A percentile compares a stretch with the other conserved stretches of the same genome.
phyloP scores from a whole-genome alignment of 2,797 vertebrate genomes.

The Arremon aurantiirostris region DNA sequence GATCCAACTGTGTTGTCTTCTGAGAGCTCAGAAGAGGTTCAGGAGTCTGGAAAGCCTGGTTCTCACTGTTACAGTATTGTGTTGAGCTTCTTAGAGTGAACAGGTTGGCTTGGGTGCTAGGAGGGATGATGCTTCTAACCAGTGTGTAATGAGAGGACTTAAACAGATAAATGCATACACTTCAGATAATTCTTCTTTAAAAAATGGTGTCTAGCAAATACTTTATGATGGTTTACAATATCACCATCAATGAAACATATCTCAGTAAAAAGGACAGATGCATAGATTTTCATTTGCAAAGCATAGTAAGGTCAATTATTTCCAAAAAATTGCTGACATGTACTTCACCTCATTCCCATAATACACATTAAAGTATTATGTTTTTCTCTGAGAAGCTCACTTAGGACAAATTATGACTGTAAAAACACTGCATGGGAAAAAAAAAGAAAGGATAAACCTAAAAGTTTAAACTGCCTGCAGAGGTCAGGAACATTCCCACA shows the following conservation, averaged over 20 bases:
- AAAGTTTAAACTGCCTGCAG: neutral
- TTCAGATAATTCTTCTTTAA: neutral
- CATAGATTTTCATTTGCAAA: conserved; percentile 11
- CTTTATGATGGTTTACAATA: neutral
- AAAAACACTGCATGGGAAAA: neutral
- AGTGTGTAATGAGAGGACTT: neutral
- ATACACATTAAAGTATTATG: neutral
- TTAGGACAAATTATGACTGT: neutral
- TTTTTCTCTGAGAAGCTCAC: neutral
- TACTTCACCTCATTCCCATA: neutral
- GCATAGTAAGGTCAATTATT: conserved; percentile 1
- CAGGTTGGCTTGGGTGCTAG: neutral
- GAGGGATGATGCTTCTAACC: neutral
- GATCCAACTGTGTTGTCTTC: neutral
- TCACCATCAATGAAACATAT: neutral
- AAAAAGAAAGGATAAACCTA: neutral
- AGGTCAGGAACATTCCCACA: neutral
- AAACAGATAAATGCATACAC: neutral
- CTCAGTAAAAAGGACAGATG: neutral
- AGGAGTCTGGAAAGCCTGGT: neutral
- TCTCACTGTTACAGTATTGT: neutral
- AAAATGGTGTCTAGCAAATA: neutral
- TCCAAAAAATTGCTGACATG: neutral
- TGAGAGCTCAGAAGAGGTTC: neutral
- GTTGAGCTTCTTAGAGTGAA: neutral